Evolutionary conservation across 2,113 vertebrate species (phyloP).

Genomic region (Bombycilla garrulus): DNA sequence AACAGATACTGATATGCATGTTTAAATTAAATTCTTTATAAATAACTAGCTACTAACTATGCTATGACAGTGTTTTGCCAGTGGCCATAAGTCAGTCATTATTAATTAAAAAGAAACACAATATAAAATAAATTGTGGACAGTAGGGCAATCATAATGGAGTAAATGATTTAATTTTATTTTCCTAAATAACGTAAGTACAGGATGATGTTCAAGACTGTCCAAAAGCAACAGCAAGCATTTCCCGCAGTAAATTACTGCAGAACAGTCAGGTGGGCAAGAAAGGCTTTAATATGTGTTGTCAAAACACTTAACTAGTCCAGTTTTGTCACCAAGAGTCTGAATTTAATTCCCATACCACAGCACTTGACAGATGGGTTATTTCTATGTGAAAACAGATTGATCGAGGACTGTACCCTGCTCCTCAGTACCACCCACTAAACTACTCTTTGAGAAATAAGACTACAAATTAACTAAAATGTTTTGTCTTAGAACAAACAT

Average conservation of each 20-base stretch:
- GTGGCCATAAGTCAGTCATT: not conserved
- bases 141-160: not conserved
- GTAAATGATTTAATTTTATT: not conserved
- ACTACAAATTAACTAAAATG: not conserved
- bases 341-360: not conserved
- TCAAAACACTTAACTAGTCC: not conserved
- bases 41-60: not conserved
- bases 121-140: not conserved
- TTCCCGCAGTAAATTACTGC: not conserved
- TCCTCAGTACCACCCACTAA: not conserved
- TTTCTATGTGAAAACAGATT: not conserved
- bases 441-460: not conserved
- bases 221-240: not conserved
- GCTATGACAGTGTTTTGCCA: not conserved
- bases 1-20: not conserved
- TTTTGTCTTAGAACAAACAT: not conserved
- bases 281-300: not conserved
- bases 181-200: not conserved
- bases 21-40: not conserved
- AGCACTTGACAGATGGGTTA: not conserved
- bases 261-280: not conserved
- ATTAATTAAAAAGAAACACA: not conserved
- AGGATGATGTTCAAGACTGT: not conserved
- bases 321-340: not conserved
- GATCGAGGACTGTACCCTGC: rapidly evolving